Evolutionary conservation across 2,113 vertebrate genomes (phyloP), one percentile per base, ranked within the genome.

Genomic region (Odocoileus virginianus): DNA sequence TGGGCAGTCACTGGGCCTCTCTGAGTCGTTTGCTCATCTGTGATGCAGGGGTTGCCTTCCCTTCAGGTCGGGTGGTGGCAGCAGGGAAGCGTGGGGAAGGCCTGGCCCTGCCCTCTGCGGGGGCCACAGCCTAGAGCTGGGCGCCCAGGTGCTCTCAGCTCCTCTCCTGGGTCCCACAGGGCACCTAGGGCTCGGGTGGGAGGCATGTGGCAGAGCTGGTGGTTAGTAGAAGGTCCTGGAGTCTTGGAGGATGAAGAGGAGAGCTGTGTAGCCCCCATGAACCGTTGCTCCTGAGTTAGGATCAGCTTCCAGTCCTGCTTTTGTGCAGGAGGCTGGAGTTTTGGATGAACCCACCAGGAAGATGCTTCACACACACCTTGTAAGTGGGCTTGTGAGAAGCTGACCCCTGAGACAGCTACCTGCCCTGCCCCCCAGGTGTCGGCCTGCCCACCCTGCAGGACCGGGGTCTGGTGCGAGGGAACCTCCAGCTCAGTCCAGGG

Each of bases 71-170:
- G 10, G 67, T n/a, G 67, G 1, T 36, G 64, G 55, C 64, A n/a
- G 64, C 5, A 6, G 55, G 43, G 21, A 10, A 0, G 25, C 14
- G 4, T 45, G 4, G 3, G 1, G 64, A 5, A 43, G 76, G 19
- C 33, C 33, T 19, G 54, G 60, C 6, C 10, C 27, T 13, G 1
- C 25, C 16, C 2, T 2, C 60, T 55, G 57, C 40, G 11, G 50
- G 4, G 0, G 10, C 9, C 1, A 2, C 0, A 6, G 57, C 47
- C 50, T 16, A 0, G 25, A 40, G 74, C 27, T 17, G 8, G 8
- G 33, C 3, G 1, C 17, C 30, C 50, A 3, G 54, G 64, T 43
- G 13, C 64, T 9, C 16, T 78, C 81, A 21, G 36, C 23, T 50
- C 67, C 61, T 43, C 64, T 60, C 23, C 61, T 50, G 40, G 55